Percentiles rank a stretch among this genome's conserved stretches.
Conservation (phyloP, 2,797 vertebrate genomes). For the Silurus lanzhouensis region DNA sequence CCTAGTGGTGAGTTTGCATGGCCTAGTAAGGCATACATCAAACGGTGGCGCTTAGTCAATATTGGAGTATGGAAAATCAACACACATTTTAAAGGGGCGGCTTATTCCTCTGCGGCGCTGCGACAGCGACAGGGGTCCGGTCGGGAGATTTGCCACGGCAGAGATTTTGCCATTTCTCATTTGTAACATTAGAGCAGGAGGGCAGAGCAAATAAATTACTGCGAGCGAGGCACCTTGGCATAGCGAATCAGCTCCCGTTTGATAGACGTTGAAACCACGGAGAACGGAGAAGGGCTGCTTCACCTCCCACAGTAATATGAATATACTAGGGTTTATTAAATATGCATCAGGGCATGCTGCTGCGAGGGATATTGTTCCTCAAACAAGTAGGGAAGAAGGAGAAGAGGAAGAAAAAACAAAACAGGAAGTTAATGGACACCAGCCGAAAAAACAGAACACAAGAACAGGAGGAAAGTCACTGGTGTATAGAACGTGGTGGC, state of each 20-base stretch:
- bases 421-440: conserved; percentile 31
- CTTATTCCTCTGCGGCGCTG: conserved; percentile 81
- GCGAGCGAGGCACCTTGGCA: conserved; percentile 66
- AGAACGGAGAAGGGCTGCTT: conserved; percentile 32
- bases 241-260: conserved; percentile 68
- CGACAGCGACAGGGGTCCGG: conserved; percentile 56
- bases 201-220: conserved; percentile 67
- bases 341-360: conserved; percentile 47
- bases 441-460: conserved; percentile 14
- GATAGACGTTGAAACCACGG: conserved; percentile 32
- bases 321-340: conserved; percentile 57
- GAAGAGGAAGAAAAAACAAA: neutral
- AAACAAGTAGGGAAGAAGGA: conserved; percentile 33
- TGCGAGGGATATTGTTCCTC: conserved; percentile 46
- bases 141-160: conserved; percentile 66
- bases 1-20: conserved; percentile 90
- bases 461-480: conserved; percentile 12
- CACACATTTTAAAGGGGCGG: conserved; percentile 84
- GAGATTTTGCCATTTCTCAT: conserved; percentile 70
- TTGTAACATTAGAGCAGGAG: conserved; percentile 70
- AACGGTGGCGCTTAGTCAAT: conserved; percentile 93
- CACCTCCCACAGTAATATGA: conserved; percentile 53
- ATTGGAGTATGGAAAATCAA: conserved; percentile 90
- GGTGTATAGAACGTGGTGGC: neutral
- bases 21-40: conserved; percentile 89